Evolutionary conservation across 2,113 vertebrate genomes (phyloP).

Genomic region (Grantiella picta): DNA sequence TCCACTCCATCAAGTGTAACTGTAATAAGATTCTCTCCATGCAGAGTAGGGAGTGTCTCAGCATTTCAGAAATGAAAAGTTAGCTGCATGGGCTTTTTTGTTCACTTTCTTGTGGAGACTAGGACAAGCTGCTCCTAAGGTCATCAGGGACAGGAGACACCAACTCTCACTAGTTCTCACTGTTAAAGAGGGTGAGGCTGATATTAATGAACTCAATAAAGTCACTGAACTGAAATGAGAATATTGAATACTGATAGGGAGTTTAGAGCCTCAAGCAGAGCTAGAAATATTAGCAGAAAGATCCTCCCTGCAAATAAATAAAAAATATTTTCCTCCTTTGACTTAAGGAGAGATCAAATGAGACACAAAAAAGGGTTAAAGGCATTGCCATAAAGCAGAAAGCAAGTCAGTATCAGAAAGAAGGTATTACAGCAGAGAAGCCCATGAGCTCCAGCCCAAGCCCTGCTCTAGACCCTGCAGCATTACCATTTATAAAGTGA

Average conservation of each 20-base stretch:
- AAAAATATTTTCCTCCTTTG: not conserved
- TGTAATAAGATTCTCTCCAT: not conserved
- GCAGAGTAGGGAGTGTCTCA: not conserved
- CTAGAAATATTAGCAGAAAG: not conserved
- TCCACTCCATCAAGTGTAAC: not conserved
- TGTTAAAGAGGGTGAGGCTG: not conserved
- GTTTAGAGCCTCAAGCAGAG: not conserved
- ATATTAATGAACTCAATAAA: not conserved
- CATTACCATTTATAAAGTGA: conserved; percentile 9
- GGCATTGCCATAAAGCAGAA: not conserved
- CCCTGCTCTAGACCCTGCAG: not conserved
- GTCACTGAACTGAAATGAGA: not conserved
- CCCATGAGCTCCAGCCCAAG: not conserved
- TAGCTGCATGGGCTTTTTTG: not conserved
- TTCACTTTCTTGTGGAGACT: not conserved
- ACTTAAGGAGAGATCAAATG: not conserved
- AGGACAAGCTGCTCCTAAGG: not conserved
- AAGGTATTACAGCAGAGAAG: not conserved
- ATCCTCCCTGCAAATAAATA: not conserved
- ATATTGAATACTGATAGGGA: not conserved
- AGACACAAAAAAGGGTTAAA: not conserved
- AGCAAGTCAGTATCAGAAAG: not conserved
- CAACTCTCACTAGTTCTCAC: not conserved
- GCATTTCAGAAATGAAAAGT: not conserved
- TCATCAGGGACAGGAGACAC: not conserved